Conservation (phyloP, 2,888 invertebrate genomes). For the Reticulitermes lucifugus region DNA sequence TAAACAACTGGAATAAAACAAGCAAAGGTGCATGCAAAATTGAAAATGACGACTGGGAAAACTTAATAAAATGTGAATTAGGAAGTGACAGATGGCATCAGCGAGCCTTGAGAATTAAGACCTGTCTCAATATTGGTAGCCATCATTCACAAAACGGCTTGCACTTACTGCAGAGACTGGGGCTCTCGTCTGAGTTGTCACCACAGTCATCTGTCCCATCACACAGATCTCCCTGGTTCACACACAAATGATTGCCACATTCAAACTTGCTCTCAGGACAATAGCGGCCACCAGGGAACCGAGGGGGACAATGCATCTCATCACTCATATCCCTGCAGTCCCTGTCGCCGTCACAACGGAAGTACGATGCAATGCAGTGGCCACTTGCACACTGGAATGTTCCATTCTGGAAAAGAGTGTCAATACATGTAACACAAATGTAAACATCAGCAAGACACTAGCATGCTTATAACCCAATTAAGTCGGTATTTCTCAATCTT, state of each 20-base stretch:
- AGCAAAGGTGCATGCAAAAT: no score
- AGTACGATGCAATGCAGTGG: constrained; percentile 91
- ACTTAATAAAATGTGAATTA: no score
- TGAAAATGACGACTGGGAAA: no score
- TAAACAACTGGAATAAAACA: no score
- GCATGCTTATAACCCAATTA: no score
- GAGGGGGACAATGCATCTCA: constrained; percentile 89
- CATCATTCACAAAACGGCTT: no score
- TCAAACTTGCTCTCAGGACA: constrained; percentile 93
- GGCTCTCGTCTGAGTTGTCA: constrained; percentile 89
- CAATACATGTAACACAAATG: constrained; percentile 22
- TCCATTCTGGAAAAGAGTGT: constrained; percentile 68
- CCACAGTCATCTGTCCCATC: constrained; percentile 95
- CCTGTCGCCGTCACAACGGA: constrained; percentile 89
- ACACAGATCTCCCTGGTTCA: constrained; percentile 89
- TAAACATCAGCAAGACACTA: no score
- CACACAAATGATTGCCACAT: constrained; percentile 92
- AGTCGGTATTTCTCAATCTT: no score
- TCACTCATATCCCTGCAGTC: constrained; percentile 92
- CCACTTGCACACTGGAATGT: constrained; percentile 94
- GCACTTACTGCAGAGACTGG: constrained; percentile 74
- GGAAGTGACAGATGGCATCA: no score
- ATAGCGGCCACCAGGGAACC: constrained; percentile 88
- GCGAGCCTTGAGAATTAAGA: no score
- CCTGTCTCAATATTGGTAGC: no score